Percentiles rank a stretch among this genome's conserved stretches.
Conservation (phyloP, 1,140 invertebrate genomes). For the Plectrocnemia conspersa region DNA sequence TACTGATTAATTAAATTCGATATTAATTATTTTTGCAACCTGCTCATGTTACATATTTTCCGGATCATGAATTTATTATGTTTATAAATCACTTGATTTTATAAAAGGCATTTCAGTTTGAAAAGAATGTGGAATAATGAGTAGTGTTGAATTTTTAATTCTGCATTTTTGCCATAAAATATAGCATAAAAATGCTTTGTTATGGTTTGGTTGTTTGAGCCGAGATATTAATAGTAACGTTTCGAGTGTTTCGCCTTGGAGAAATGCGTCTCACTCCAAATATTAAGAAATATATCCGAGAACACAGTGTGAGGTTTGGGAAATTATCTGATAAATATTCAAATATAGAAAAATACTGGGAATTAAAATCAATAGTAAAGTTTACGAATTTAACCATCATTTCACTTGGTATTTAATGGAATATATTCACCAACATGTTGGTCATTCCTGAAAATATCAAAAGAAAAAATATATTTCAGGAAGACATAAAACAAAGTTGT, state of each 20-base stretch:
- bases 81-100: background rate
- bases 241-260: slow-evolving; percentile 4
- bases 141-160: too few species aligned
- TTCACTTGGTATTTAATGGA: too few species aligned
- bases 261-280: background rate
- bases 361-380: too few species aligned
- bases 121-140: background rate
- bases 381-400: too few species aligned
- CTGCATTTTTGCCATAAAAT: slow-evolving; percentile 16
- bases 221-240: background rate
- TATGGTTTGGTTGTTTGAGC: slow-evolving; percentile 10
- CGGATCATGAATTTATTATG: background rate
- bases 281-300: too few species aligned
- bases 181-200: slow-evolving; percentile 13
- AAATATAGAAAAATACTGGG: too few species aligned
- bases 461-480: too few species aligned
- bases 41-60: background rate
- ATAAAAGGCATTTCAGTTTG: background rate
- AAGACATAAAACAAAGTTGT: too few species aligned
- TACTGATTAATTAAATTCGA: background rate
- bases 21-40: background rate
- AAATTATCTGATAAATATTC: too few species aligned
- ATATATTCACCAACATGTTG: too few species aligned
- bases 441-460: too few species aligned
- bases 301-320: too few species aligned